Conservation (phyloP, 2,888 invertebrate species). For the Acronicta psi region DNA sequence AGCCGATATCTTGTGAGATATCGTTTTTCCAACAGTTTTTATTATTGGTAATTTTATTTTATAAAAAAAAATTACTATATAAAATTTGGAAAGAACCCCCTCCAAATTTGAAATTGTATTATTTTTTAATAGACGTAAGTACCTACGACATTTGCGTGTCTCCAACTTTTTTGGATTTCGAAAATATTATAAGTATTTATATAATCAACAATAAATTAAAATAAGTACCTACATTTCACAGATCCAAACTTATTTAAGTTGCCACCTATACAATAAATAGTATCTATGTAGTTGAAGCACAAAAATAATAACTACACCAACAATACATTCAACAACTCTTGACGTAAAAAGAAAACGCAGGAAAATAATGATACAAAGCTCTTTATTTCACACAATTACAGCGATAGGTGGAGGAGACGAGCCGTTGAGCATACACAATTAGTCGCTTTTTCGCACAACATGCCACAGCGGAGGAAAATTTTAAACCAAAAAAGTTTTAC, state of each 20-base stretch:
- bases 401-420: slow-evolving; percentile 74
- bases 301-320: slow-evolving; percentile 55
- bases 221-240: too few relatives aligned
- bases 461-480: slow-evolving; percentile 66
- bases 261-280: slow-evolving; percentile 6
- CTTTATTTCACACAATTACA: slow-evolving; percentile 86
- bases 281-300: slow-evolving; percentile 16
- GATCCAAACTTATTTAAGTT: too few relatives aligned
- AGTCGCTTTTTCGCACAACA: slow-evolving; percentile 60
- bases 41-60: too few relatives aligned
- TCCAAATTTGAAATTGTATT: too few relatives aligned
- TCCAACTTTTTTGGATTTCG: too few relatives aligned
- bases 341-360: slow-evolving; percentile 59
- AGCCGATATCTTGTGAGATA: not conserved
- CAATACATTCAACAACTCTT: slow-evolving; percentile 55
- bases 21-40: too few relatives aligned
- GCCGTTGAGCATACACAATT: slow-evolving; percentile 67
- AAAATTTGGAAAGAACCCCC: too few relatives aligned
- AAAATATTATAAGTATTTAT: too few relatives aligned
- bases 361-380: slow-evolving; percentile 83
- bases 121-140: too few relatives aligned
- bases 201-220: too few relatives aligned
- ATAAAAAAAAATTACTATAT: too few relatives aligned
- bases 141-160: too few relatives aligned
- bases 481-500: slow-evolving; percentile 16